These are phyloP conservation scores for Calidris pygmaea DNA, from an alignment of 2,113 vertebrate species.

Conservation along the genomic window DNA sequence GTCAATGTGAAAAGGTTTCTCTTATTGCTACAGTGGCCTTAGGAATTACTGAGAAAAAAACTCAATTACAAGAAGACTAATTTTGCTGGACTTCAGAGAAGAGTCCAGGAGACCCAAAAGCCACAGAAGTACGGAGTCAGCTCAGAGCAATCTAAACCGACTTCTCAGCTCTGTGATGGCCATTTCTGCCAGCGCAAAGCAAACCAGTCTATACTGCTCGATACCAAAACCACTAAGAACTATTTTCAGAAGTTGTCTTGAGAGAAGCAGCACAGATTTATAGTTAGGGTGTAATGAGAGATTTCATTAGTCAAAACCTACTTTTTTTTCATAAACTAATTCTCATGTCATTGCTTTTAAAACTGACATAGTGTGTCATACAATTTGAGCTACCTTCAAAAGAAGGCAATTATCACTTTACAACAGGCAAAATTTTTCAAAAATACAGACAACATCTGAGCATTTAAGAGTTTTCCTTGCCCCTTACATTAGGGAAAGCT, in stretches of 20 bases:
- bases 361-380: background rate
- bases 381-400: background rate
- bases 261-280: background rate
- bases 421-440: background rate
- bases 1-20: background rate
- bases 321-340: background rate
- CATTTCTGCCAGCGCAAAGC: background rate
- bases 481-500: background rate
- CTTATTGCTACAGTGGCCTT: background rate
- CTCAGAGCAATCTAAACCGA: background rate
- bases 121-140: background rate
- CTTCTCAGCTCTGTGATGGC: background rate
- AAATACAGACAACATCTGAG: background rate
- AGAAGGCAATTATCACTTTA: background rate
- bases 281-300: background rate
- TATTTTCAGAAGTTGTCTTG: rapidly evolving
- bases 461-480: background rate
- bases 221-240: background rate
- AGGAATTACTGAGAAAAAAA: background rate
- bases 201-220: rapidly evolving
- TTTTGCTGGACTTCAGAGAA: background rate
- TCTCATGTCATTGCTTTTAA: background rate
- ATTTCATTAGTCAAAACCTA: background rate
- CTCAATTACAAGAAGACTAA: background rate
- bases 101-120: background rate